These are phyloP conservation scores for Drosophila macrothrix DNA, from an alignment of 2,888 invertebrate genomes.

Conservation along the genomic window DNA sequence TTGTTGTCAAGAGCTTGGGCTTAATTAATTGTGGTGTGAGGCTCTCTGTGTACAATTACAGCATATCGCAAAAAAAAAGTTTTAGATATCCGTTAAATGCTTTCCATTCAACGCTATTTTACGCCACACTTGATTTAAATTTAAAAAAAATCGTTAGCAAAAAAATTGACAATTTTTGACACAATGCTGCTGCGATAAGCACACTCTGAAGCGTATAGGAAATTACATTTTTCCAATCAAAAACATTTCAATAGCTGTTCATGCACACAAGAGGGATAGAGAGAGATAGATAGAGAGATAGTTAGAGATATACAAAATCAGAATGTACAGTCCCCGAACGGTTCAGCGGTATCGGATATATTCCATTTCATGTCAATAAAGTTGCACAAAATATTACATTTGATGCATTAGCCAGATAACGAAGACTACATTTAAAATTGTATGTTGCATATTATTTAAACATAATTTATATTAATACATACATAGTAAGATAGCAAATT, in stretches of 20 bases:
- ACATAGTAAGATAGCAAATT: neutral
- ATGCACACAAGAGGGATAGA: constrained; percentile 31
- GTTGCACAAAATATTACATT: constrained; percentile 24
- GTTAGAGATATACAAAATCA: constrained; percentile 30
- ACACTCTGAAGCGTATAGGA: constrained; percentile 80
- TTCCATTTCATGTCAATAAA: constrained; percentile 52
- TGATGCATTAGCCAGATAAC: constrained; percentile 15
- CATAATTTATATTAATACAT: neutral
- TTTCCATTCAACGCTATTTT: constrained; percentile 32
- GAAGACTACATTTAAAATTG: neutral
- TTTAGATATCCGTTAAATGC: constrained; percentile 71
- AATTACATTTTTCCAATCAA: constrained; percentile 84
- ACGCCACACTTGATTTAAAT: constrained; percentile 66
- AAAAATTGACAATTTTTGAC: constrained; percentile 70
- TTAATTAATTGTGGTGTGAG: constrained; percentile 82
- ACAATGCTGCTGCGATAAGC: constrained; percentile 74
- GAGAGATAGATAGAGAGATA: neutral
- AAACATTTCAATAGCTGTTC: constrained; percentile 80
- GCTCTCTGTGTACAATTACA: constrained; percentile 35
- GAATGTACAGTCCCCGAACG: constrained; percentile 14
- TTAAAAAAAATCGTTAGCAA: constrained; percentile 43
- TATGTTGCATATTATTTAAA: neutral
- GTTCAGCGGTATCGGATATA: constrained; percentile 27
- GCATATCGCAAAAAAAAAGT: constrained; percentile 58
- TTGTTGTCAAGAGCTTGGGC: constrained; percentile 64